Evolutionary conservation across 2,113 vertebrate genomes (phyloP).

Genomic region (Uropsilus gracilis): DNA sequence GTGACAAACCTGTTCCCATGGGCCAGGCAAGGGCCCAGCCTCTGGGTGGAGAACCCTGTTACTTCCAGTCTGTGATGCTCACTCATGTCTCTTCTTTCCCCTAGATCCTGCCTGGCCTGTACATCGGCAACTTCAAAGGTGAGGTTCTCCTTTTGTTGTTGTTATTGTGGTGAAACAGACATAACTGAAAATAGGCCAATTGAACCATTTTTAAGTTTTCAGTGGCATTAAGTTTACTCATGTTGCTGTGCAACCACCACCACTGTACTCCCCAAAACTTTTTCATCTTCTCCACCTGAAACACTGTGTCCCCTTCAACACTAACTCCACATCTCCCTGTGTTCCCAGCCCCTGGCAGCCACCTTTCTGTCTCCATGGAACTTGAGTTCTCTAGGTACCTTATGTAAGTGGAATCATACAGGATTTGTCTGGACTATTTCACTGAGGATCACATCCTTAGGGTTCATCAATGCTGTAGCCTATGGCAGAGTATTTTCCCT

Average conservation of each 20-base stretch:
- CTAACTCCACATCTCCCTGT: not conserved
- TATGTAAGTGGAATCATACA: not conserved
- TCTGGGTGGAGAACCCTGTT: conserved; percentile 76
- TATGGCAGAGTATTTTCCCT: not conserved
- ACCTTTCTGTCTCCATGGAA: not conserved
- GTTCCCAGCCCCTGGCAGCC: not conserved
- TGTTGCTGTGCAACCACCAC: not conserved
- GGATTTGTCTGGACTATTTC: not conserved
- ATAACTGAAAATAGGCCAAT: not conserved
- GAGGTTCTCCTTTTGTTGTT: conserved; percentile 45
- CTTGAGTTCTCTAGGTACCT: not conserved
- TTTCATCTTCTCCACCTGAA: not conserved
- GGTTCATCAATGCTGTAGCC: rapidly evolving
- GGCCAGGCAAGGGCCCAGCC: not conserved
- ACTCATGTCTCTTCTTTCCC: conserved; percentile 83
- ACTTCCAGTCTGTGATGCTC: conserved; percentile 71
- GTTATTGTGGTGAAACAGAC: not conserved
- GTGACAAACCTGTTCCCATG: not conserved
- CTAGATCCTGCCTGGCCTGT: conserved; percentile 95
- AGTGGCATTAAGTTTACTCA: not conserved
- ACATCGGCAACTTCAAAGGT: conserved; percentile 98
- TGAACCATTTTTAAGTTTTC: not conserved
- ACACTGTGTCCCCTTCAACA: not conserved
- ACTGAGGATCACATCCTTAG: not conserved
- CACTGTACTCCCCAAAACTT: not conserved